Evolutionary conservation across 1,140 invertebrate species (phyloP).

Genomic region (Apis cerana): DNA sequence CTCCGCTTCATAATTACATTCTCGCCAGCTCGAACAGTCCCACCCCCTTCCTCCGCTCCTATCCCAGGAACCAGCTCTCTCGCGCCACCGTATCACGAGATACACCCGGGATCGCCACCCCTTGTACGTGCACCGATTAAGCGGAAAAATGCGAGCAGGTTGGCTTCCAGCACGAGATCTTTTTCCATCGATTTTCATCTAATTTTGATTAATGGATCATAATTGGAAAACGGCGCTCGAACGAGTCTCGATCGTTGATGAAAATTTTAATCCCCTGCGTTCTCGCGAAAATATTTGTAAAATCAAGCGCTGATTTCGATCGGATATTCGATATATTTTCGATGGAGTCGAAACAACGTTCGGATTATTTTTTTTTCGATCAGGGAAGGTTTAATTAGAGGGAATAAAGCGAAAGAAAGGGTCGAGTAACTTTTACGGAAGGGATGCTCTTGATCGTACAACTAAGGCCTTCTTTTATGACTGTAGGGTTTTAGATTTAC

Average conservation of each 20-base stretch:
- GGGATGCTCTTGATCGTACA: background rate
- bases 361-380: background rate
- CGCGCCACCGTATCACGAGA: slow-evolving; percentile 45
- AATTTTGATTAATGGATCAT: too few species aligned
- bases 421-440: background rate
- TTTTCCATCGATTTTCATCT: too few species aligned
- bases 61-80: slow-evolving; percentile 15
- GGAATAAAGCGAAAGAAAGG: background rate
- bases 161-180: background rate
- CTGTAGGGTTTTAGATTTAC: background rate
- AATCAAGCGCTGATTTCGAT: too few species aligned
- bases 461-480: background rate
- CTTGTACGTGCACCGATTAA: slow-evolving; percentile 61
- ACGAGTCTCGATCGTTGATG: too few species aligned
- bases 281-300: too few species aligned
- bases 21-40: slow-evolving; percentile 67
- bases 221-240: too few species aligned
- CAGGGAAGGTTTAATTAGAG: background rate
- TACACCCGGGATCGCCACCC: slow-evolving; percentile 34
- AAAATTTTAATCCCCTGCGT: too few species aligned
- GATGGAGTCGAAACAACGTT: too few species aligned
- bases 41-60: slow-evolving; percentile 24
- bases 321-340: too few species aligned
- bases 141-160: slow-evolving; percentile 53
- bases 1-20: slow-evolving; percentile 81